Evolutionary conservation across 1,140 invertebrate genomes (phyloP).

Genomic region (Drosophila neocordata): DNA sequence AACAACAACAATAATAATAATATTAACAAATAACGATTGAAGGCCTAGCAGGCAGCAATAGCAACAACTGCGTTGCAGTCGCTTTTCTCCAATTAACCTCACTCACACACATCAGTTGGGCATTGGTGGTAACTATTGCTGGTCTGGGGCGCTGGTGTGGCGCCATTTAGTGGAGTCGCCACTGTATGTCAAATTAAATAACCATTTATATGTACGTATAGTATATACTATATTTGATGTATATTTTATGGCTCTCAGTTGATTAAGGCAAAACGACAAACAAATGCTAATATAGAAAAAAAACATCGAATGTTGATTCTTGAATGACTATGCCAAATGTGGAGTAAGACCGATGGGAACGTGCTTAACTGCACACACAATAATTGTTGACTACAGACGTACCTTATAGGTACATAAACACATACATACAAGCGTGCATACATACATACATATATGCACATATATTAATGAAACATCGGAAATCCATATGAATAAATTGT

Average conservation of each 20-base stretch:
- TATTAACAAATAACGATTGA: slow-evolving; percentile 4
- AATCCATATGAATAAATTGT: slow-evolving; percentile 60
- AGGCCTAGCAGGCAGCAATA: background rate
- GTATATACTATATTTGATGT: slow-evolving; percentile 30
- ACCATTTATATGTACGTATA: slow-evolving; percentile 44
- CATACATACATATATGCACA: background rate
- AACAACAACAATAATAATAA: background rate
- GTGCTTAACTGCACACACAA: slow-evolving; percentile 13
- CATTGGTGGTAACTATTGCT: slow-evolving; percentile 55
- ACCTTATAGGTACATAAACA: background rate
- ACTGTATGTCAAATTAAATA: slow-evolving; percentile 59
- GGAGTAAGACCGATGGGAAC: slow-evolving; percentile 45
- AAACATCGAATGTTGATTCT: slow-evolving; percentile 51
- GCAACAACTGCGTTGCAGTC: background rate
- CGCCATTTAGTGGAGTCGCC: slow-evolving; percentile 55
- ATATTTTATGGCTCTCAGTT: slow-evolving; percentile 64
- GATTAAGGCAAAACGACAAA: slow-evolving; percentile 60
- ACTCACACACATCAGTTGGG: background rate
- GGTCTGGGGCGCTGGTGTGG: slow-evolving; percentile 27
- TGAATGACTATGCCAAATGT: slow-evolving; percentile 31
- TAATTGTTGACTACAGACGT: background rate
- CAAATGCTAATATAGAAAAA: slow-evolving; percentile 28
- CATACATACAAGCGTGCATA: background rate
- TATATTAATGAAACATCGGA: slow-evolving; percentile 44
- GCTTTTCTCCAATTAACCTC: background rate